Conservation (phyloP, 2,797 vertebrate species). For the Acropternis orthonyx region DNA sequence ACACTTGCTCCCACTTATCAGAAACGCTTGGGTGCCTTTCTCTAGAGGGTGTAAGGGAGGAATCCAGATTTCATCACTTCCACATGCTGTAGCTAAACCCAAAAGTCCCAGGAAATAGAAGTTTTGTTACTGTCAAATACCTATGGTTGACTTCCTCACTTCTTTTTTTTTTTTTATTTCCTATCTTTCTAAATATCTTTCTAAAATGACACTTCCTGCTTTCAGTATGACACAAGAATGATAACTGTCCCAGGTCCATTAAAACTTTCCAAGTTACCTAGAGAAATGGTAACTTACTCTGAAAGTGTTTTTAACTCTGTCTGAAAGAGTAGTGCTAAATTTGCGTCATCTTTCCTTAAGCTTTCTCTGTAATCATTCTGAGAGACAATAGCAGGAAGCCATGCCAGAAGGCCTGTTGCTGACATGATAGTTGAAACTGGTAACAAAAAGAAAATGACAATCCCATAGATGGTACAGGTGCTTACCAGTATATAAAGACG, state of each 20-base stretch:
- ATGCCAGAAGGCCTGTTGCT: background rate
- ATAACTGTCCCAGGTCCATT: background rate
- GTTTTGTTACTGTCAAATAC: background rate
- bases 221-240: background rate
- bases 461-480: background rate
- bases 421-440: background rate
- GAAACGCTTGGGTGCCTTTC: background rate
- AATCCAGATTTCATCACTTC: background rate
- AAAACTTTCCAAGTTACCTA: background rate
- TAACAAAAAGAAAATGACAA: background rate
- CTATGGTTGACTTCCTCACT: background rate
- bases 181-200: background rate
- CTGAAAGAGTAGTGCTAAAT: background rate
- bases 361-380: background rate
- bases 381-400: background rate
- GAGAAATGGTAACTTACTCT: background rate
- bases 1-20: background rate
- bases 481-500: constrained; percentile 91
- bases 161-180: background rate
- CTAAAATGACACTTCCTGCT: background rate
- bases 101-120: background rate
- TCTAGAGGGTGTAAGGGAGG: background rate
- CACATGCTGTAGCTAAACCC: background rate
- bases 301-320: background rate
- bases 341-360: background rate